Evolutionary conservation across 2,113 vertebrate species (phyloP).

Genomic region (Halichoerus grypus): DNA sequence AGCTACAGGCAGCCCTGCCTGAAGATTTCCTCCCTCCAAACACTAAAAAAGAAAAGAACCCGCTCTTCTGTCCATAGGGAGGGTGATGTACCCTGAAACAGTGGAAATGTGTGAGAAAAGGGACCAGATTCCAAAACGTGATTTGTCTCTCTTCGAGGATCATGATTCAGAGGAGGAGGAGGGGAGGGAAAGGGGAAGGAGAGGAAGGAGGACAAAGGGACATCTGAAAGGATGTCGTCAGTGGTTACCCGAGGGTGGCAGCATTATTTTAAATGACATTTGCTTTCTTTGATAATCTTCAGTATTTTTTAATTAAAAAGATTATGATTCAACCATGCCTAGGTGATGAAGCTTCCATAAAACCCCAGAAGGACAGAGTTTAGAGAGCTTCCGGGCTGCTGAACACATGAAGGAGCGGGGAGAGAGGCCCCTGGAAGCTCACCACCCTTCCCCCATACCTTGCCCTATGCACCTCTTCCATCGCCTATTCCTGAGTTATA

Average conservation of each 20-base stretch:
- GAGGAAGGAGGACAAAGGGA: background rate
- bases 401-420: background rate
- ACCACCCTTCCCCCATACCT: background rate
- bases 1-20: background rate
- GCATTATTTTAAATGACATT: background rate
- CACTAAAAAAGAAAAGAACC: background rate
- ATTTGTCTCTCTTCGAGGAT: background rate
- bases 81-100: background rate
- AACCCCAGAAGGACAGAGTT: background rate
- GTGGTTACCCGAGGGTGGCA: background rate
- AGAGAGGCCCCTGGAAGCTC: background rate
- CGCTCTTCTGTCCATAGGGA: background rate
- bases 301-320: background rate
- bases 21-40: background rate
- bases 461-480: background rate
- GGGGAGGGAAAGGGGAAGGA: too few relatives aligned
- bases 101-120: background rate
- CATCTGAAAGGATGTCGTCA: background rate
- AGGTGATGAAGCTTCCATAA: background rate
- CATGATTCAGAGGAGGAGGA: background rate
- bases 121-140: background rate
- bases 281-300: background rate
- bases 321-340: background rate
- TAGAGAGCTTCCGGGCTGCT: background rate
- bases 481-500: background rate